Evolutionary conservation across 2,113 vertebrate genomes (phyloP).

Genomic region (Callocephalon fimbriatum): DNA sequence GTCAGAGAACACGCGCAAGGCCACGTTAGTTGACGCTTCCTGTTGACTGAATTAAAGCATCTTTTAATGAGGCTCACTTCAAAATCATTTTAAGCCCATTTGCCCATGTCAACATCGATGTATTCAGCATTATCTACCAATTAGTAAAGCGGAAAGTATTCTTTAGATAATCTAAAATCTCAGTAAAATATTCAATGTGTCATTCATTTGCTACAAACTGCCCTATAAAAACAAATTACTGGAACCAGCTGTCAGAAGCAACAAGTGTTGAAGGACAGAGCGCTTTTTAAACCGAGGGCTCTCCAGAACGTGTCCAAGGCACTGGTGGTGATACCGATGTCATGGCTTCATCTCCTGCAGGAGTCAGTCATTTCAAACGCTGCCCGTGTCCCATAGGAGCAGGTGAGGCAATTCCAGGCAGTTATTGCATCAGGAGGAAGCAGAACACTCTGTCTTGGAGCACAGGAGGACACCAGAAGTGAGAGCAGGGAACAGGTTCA

Average conservation of each 20-base stretch:
- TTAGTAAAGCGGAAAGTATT: constrained; percentile 82
- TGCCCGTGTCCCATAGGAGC: rapidly evolving
- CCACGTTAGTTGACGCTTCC: constrained; percentile 64
- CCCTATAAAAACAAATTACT: constrained; percentile 81
- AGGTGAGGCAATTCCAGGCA: rapidly evolving
- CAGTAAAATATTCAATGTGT: constrained; percentile 78
- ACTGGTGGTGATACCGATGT: rapidly evolving
- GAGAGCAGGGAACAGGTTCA: background rate
- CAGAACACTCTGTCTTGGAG: rapidly evolving
- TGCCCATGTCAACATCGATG: constrained; percentile 84
- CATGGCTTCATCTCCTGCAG: background rate
- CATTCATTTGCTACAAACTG: constrained; percentile 78
- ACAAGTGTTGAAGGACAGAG: constrained; percentile 65
- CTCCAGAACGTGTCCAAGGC: background rate
- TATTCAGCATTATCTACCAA: constrained; percentile 81
- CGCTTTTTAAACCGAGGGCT: background rate
- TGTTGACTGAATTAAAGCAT: constrained; percentile 77
- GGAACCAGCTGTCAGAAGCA: constrained; percentile 78
- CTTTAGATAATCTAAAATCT: constrained; percentile 81
- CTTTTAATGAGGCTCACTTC: constrained; percentile 79
- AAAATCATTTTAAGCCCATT: constrained; percentile 81
- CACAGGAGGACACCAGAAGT: rapidly evolving
- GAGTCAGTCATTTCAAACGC: rapidly evolving
- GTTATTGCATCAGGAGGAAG: rapidly evolving
- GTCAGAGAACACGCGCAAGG: background rate